A percentile compares a stretch with the other conserved stretches of the same genome.
These are phyloP conservation scores for Plecturocebus donacophilus DNA, from an alignment of 2,113 vertebrate genomes.

Conservation along the genomic window DNA sequence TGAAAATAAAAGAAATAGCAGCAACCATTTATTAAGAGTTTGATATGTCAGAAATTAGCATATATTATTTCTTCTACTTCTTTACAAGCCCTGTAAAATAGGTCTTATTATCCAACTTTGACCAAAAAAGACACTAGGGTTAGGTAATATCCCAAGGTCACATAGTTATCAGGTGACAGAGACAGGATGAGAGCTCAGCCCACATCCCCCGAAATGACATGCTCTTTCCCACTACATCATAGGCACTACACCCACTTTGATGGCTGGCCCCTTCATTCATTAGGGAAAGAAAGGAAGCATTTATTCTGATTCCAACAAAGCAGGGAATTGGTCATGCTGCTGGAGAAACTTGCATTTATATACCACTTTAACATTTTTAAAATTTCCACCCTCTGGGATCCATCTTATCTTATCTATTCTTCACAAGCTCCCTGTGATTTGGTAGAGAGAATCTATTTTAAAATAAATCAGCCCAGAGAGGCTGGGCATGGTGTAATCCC, in stretches of 20 bases:
- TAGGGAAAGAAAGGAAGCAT: not conserved
- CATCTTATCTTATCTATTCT: not conserved
- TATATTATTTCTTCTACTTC: not conserved
- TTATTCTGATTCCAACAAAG: not conserved
- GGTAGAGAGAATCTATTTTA: not conserved
- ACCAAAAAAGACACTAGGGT: not conserved
- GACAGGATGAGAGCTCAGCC: not conserved
- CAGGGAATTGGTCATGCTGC: not conserved
- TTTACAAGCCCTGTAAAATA: not conserved
- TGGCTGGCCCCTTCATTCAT: not conserved
- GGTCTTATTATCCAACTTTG: not conserved
- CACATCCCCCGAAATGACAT: not conserved
- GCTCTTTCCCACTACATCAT: not conserved
- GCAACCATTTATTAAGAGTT: not conserved
- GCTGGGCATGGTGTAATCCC: too few relatives aligned
- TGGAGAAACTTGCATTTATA: not conserved
- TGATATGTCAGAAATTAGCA: not conserved
- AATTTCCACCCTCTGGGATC: not conserved
- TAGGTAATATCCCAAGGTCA: not conserved
- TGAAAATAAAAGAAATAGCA: conserved; percentile 35
- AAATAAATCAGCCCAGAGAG: not conserved
- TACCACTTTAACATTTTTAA: not conserved
- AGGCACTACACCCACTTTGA: not conserved
- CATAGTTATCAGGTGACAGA: not conserved
- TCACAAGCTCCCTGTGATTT: not conserved